These are phyloP conservation scores for Scrobipalpa costella DNA, from an alignment of 2,888 invertebrate genomes.

Conservation along the genomic window DNA sequence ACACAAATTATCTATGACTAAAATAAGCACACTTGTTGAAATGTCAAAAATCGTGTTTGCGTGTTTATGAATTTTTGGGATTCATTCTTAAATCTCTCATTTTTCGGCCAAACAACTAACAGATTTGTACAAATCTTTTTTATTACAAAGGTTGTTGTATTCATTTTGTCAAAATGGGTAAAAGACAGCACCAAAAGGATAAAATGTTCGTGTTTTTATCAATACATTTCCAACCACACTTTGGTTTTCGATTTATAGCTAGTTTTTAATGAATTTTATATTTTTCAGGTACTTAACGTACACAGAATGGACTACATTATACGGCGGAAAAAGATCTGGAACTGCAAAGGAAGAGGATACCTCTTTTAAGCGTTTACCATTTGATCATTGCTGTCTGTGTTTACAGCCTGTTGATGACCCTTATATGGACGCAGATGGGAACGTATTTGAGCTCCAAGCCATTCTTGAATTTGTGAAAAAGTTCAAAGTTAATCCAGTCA, in stretches of 20 bases:
- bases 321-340: conserved; percentile 91
- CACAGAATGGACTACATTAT: conserved; percentile 94
- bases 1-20: too few relatives aligned
- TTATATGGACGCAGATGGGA: conserved; percentile 93
- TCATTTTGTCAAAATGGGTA: conserved; percentile 86
- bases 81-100: too few relatives aligned
- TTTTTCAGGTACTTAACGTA: conserved; percentile 88
- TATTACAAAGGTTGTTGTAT: background rate
- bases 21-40: too few relatives aligned
- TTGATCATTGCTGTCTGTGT: conserved; percentile 94
- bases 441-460: conserved; percentile 95
- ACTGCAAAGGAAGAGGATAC: conserved; percentile 87
- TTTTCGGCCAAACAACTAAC: background rate
- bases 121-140: background rate
- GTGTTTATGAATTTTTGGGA: background rate
- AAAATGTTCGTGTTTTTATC: conserved; percentile 84
- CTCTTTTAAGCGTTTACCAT: conserved; percentile 95
- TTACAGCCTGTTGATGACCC: conserved; percentile 96
- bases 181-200: conserved; percentile 96
- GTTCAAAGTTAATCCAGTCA: conserved; percentile 96
- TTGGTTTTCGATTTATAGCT: background rate
- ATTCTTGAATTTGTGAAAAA: conserved; percentile 93
- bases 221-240: background rate
- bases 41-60: too few relatives aligned
- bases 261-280: background rate